Evolutionary conservation across 2,113 vertebrate genomes (phyloP), one percentile per base, ranked within the genome.

Genomic region (Melanerpes aurifrons): DNA sequence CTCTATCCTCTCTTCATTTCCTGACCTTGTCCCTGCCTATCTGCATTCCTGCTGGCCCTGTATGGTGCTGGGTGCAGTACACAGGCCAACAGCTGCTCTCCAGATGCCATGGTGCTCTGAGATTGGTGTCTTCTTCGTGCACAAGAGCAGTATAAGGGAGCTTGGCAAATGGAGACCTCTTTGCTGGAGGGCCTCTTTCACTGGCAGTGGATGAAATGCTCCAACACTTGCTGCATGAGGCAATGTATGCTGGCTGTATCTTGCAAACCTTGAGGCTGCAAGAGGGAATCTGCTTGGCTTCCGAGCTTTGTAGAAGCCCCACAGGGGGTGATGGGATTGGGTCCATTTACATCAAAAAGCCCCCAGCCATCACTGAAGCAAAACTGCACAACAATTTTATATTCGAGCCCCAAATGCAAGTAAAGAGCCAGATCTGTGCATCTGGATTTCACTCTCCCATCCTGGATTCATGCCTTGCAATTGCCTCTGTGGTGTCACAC

Each of bases 91-190:
- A 95, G 93, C 94, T 95, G 89, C 86, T 93, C 63, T 93, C 95
- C 96, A 96, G 94, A 95, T 96, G 96, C 82, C 64, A 74, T 3
- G 32, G n/a, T 71, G 78, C 90, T 83, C 91, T 93, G 87, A 75
- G 81, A 90, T 67, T 84, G 81, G 32, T 69, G 89, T 89, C 83
- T 70, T 50, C 74, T 76, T 48, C 70, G 57, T 92, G 57, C 45
- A 16, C 40, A 12, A 68, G 80, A 75, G 81, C 70, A 35, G 63
- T 17, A 2, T 43, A 37, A 69, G 75, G 64, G 50, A 74, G 82
- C 56, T 61, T 90, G 82, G 93, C 90, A 88, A 81, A 78, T 37
- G 69, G 87, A 88, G 82, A 72, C 82, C 80, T 90, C 82, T 73
- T 91, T 0, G 5, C 82, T 35, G 82, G 62, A 80, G 85, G 79